Evolutionary conservation across 2,113 vertebrate genomes (phyloP), one percentile per base, ranked within the genome.

Genomic region (Cryptotis parvus): DNA sequence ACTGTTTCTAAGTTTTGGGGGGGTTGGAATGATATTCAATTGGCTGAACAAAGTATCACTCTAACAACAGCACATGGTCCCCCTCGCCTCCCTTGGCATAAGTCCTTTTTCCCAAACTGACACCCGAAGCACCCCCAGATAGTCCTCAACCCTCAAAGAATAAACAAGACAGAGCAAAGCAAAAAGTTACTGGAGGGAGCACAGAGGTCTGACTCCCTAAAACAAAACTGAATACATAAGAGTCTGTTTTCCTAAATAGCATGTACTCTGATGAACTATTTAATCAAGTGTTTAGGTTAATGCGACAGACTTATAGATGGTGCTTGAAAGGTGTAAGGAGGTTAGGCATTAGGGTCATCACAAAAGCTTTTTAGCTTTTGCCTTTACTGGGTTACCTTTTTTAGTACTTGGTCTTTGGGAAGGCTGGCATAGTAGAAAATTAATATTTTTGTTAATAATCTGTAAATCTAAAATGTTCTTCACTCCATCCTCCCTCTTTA

Each of bases 361-460:
- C 20, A 58, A 6, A 58, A 22, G 24, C 6, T 58, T 31, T 84
- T 86, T 84, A 92, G 31, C n/a, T n/a, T n/a, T 84, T 89, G n/a
- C 3, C 4, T 89, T 76, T 43, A n/a, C 16, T 15, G 65, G 89
- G 15, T 68, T 12, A 18, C 16, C 6, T 90, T 74, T 89, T 81
- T 37, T 65, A 58, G 9, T 65, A 29, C 85, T 69, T 80, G 55
- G 68, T 87, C 45, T 93, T 81, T 86, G 79, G 58, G 66, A 68
- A 91, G 93, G 14, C 7, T 70, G 43, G 3, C 16, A 74, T 66
- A 74, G 10, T 78, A n/a, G 66, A 83, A 45, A 90, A 43, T 89
- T 92, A 92, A 55, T 90, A 77, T 66, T 93, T 93, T 89, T 45
- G 16, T 66, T 79, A 95, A 41, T 41, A 75, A 72, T 84, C 43